phyloP scores from a whole-genome alignment of 1,140 invertebrate species.

The Orussus abietinus region DNA sequence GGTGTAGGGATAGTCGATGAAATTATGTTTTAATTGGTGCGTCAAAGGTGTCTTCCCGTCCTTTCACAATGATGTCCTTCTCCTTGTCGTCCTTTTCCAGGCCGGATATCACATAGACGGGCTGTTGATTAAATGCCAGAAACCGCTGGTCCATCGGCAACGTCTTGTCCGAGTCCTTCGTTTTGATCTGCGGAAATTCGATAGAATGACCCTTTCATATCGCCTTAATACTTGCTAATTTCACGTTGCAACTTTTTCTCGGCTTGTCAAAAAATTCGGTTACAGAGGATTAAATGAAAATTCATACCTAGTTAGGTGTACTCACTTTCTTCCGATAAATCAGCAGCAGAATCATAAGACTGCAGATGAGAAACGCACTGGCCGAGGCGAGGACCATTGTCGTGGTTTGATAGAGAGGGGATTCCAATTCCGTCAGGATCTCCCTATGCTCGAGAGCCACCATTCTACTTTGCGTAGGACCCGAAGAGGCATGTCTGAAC shows the following conservation, averaged over 20 bases:
- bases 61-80: constrained; percentile 10
- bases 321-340: constrained; percentile 61
- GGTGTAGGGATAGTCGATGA: too few species aligned
- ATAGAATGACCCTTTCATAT: constrained; percentile 1
- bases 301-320: neutral
- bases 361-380: constrained; percentile 69
- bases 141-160: constrained; percentile 41
- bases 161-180: constrained; percentile 34
- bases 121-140: constrained; percentile 42
- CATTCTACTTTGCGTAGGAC: constrained; percentile 45
- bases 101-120: constrained; percentile 49
- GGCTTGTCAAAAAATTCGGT: too few species aligned
- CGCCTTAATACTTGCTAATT: neutral
- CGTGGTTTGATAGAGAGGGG: constrained; percentile 67
- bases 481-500: constrained; percentile 53
- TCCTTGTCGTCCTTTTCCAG: constrained; percentile 36
- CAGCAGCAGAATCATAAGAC: constrained; percentile 64
- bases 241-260: too few species aligned
- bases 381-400: constrained; percentile 66
- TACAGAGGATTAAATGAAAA: constrained; percentile 1
- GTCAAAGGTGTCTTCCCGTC: constrained; percentile 8
- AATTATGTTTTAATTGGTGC: too few species aligned
- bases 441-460: constrained; percentile 64
- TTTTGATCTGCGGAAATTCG: constrained; percentile 36
- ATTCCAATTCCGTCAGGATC: constrained; percentile 63